These are phyloP conservation scores for Daktulosphaira vitifoliae DNA, from an alignment of 1,140 invertebrate species.

Conservation along the genomic window DNA sequence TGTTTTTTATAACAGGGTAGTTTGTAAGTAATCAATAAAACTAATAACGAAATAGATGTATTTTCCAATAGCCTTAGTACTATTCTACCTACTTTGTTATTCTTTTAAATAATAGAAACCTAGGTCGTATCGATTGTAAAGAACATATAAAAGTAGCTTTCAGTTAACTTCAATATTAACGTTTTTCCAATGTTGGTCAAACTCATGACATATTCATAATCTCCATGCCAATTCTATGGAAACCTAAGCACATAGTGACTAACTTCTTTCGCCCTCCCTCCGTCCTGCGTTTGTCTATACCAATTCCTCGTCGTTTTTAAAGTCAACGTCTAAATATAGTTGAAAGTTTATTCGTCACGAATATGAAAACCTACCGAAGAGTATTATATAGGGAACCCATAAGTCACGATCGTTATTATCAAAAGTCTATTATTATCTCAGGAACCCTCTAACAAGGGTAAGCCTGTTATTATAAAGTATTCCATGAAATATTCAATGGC, in stretches of 20 bases:
- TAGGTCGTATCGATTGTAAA: not conserved
- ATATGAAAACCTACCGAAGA: not conserved
- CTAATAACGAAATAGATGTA: no score
- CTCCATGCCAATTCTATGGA: slow-evolving; percentile 1
- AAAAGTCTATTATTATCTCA: no score
- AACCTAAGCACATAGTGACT: not conserved
- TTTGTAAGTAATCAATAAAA: no score
- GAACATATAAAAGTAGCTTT: not conserved
- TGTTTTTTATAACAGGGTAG: no score
- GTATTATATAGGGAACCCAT: slow-evolving; percentile 4
- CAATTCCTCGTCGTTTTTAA: not conserved
- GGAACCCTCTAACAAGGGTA: no score
- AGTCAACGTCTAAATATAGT: not conserved
- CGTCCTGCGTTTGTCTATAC: no score
- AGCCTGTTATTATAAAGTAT: no score
- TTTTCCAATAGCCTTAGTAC: not conserved
- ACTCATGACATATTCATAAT: slow-evolving; percentile 30
- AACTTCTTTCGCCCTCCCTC: no score
- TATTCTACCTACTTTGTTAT: not conserved
- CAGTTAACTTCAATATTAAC: not conserved
- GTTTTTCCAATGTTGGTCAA: not conserved
- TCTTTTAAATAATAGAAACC: slow-evolving; percentile 27
- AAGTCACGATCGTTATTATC: not conserved
- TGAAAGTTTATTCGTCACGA: not conserved
- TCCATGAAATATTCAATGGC: no score